Percentiles rank a stretch among this genome's conserved stretches.
These are phyloP conservation scores for Hyperopisus bebe DNA, from an alignment of 2,113 vertebrate genomes.

Conservation along the genomic window DNA sequence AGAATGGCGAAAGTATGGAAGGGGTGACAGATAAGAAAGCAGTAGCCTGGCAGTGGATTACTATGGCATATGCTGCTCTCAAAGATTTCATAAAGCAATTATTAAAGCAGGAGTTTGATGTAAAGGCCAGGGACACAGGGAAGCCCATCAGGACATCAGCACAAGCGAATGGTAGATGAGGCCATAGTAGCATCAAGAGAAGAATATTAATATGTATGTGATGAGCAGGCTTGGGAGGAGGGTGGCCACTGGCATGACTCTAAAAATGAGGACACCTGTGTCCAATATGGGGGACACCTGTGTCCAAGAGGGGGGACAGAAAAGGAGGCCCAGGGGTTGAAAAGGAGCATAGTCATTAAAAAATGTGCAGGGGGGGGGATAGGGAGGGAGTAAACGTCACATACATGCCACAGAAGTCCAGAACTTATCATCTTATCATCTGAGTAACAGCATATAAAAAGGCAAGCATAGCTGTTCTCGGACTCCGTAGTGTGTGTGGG, in stretches of 20 bases:
- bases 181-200: constrained; percentile 35
- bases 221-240: not conserved
- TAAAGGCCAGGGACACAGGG: constrained; percentile 33
- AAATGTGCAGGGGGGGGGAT: not conserved
- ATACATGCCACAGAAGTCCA: not conserved
- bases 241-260: not conserved
- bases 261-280: not conserved
- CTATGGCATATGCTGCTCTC: constrained; percentile 39
- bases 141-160: constrained; percentile 22
- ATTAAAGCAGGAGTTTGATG: constrained; percentile 63
- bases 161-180: constrained; percentile 50
- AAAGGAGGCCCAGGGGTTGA: not conserved
- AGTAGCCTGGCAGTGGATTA: constrained; percentile 47
- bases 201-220: constrained; percentile 14
- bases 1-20: not conserved
- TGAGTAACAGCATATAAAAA: not conserved
- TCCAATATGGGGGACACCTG: not conserved
- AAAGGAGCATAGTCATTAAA: not conserved
- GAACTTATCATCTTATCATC: not conserved
- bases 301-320: not conserved
- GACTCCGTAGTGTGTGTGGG: not conserved
- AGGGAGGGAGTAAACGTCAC: not conserved
- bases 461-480: not conserved
- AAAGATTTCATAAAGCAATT: constrained; percentile 56
- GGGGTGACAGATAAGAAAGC: constrained; percentile 18